Conservation (phyloP, 2,113 vertebrate species). For the Chlorodrepanis virens region DNA sequence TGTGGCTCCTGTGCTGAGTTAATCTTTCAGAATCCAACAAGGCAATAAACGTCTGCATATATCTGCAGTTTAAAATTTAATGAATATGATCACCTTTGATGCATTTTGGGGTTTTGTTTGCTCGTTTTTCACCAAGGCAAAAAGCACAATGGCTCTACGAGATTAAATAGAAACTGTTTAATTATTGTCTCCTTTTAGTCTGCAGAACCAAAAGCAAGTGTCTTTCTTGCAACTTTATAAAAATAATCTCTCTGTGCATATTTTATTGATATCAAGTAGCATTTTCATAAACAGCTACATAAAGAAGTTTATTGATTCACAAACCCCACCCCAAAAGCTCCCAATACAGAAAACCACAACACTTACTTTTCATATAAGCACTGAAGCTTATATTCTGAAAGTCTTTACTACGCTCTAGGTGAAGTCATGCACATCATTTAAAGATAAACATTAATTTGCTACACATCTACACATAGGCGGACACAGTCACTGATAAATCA, state of each 20-base stretch:
- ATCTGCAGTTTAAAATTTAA: slow-evolving; percentile 44
- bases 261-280: not conserved
- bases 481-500: not conserved
- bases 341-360: not conserved
- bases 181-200: not conserved
- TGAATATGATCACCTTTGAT: not conserved
- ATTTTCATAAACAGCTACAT: not conserved
- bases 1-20: not conserved
- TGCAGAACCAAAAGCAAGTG: not conserved
- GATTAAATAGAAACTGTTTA: not conserved
- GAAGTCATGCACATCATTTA: not conserved
- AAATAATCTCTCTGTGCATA: not conserved
- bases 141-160: not conserved
- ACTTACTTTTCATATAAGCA: not conserved
- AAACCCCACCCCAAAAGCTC: not conserved
- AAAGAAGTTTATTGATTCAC: not conserved
- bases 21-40: slow-evolving; percentile 40
- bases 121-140: not conserved
- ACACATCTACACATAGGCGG: not conserved
- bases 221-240: not conserved
- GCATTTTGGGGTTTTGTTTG: not conserved
- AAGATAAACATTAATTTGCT: not conserved
- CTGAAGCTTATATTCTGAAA: not conserved
- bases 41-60: slow-evolving; percentile 6
- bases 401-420: not conserved